A percentile compares a stretch with the other conserved stretches of the same genome.
These are phyloP conservation scores for Drosophila silvestris DNA, from an alignment of 2,888 invertebrate species.

Conservation along the genomic window DNA sequence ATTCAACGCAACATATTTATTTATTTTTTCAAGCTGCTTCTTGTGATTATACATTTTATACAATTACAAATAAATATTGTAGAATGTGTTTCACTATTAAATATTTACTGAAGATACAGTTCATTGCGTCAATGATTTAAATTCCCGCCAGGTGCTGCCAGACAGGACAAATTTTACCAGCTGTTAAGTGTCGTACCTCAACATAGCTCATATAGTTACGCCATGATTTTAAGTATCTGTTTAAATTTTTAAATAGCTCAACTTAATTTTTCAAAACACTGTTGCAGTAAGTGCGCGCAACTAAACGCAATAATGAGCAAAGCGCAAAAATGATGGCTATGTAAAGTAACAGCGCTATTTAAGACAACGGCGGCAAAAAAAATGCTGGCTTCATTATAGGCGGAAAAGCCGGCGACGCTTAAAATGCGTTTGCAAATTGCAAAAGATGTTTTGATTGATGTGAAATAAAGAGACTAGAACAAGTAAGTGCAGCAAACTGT, in stretches of 20 bases:
- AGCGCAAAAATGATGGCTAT: background rate
- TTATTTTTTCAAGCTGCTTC: background rate
- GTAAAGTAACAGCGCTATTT: constrained; percentile 3
- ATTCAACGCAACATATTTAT: background rate
- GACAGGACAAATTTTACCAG: background rate
- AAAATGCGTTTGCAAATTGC: background rate
- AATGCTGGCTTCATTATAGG: constrained; percentile 32
- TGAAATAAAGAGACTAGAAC: background rate
- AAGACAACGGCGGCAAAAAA: constrained; percentile 19
- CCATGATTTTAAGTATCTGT: background rate
- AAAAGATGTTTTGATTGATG: background rate
- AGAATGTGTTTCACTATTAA: background rate
- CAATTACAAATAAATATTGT: background rate
- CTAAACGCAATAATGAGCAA: constrained; percentile 6
- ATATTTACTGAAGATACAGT: background rate
- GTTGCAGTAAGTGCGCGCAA: background rate
- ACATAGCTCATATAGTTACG: background rate
- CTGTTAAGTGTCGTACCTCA: background rate
- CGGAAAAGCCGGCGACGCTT: constrained; percentile 35
- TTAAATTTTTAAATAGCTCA: background rate
- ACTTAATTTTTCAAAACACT: too few relatives aligned
- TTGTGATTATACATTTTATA: background rate
- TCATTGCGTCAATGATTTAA: background rate
- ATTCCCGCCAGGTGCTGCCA: background rate
- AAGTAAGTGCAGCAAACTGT: background rate